Percentiles rank a stretch among this genome's conserved stretches.
Evolutionary conservation across 2,888 invertebrate genomes (phyloP).

Genomic region (Cephus spinipes): DNA sequence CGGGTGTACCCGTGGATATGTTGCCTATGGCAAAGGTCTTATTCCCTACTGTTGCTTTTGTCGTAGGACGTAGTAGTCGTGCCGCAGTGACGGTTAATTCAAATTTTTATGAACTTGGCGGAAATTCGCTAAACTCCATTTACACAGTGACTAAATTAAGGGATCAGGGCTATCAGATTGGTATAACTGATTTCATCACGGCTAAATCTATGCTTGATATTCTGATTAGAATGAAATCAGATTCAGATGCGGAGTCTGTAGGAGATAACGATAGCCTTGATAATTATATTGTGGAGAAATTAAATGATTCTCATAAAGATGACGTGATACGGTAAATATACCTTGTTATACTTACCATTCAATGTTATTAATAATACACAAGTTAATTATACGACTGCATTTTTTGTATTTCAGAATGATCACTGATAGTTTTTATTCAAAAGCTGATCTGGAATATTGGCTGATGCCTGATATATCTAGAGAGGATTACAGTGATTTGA

Average conservation of each 20-base stretch:
- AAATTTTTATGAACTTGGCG: constrained; percentile 88
- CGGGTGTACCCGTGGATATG: constrained; percentile 72
- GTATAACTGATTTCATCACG: constrained; percentile 84
- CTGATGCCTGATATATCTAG: constrained; percentile 76
- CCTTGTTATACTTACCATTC: neutral
- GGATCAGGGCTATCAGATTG: constrained; percentile 82
- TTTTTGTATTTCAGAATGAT: constrained; percentile 75
- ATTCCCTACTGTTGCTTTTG: constrained; percentile 80
- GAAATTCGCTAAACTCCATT: constrained; percentile 88
- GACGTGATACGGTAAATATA: constrained; percentile 77
- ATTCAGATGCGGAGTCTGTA: constrained; percentile 44
- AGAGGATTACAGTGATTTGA: constrained; percentile 77
- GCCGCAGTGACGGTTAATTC: constrained; percentile 73
- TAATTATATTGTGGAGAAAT: constrained; percentile 68
- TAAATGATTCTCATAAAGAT: constrained; percentile 75
- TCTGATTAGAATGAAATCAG: constrained; percentile 71
- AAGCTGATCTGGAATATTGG: constrained; percentile 88
- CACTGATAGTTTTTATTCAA: constrained; percentile 85
- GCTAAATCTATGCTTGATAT: constrained; percentile 79
- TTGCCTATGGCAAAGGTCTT: constrained; percentile 76
- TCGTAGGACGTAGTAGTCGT: constrained; percentile 76
- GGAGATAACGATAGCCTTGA: constrained; percentile 51
- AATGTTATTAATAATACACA: constrained; percentile 6
- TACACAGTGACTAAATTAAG: constrained; percentile 82
- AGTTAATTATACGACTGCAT: neutral